Base-by-base conservation (phyloP, 2,888 invertebrate genomes). In the Thera obeliscata region DNA sequence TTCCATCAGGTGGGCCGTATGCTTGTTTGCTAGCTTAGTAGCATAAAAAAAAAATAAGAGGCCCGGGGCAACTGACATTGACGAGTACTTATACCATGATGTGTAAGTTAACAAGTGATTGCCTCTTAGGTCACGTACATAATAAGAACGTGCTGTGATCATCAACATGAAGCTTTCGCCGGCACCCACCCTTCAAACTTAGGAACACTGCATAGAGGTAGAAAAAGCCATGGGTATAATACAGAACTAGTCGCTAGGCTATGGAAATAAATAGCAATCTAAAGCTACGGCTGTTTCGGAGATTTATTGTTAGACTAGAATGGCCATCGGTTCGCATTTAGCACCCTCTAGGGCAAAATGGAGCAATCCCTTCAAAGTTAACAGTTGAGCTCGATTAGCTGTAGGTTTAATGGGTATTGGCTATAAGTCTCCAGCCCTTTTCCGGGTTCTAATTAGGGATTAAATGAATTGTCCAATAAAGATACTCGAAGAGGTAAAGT, bases 241-340 rank as follows among this genome's bases (percentile, higher is more conserved):
- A 22, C 22, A 22, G 1, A 22, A 22, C 22, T 22, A 22, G 22
- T 22, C 22, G 22, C 22, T 22, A 22, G 56, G 63, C 66, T 54
- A 66, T 66, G 60, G 49, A 66, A 66, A 66, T 69, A 63, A 69
- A 69, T 69, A 60, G 64, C 71, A 70, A 71, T 71, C 66, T 64
- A 71, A 73, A 68, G 69, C 66, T 48, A 55, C 56, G 87, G 87
- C 82, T 85, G 87, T 89, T 87, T 87, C 86, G 83, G 84, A 87
- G 88, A 89, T 89, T 88, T 87, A 89, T 88, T 83, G 84, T 81
- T 83, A 86, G 85, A 80, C 84, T 78, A 81, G 77, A 65, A 76
- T 77, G 85, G 83, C 82, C 85, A 87, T 86, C 83, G 85, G 81
- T 78, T 84, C 79, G 82, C 86, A 85, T 88, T 89, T 87, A 88